A percentile compares a stretch with the other conserved stretches of the same genome.
Evolutionary conservation across 1,140 invertebrate species (phyloP).

Genomic region (Contarinia nasturtii): DNA sequence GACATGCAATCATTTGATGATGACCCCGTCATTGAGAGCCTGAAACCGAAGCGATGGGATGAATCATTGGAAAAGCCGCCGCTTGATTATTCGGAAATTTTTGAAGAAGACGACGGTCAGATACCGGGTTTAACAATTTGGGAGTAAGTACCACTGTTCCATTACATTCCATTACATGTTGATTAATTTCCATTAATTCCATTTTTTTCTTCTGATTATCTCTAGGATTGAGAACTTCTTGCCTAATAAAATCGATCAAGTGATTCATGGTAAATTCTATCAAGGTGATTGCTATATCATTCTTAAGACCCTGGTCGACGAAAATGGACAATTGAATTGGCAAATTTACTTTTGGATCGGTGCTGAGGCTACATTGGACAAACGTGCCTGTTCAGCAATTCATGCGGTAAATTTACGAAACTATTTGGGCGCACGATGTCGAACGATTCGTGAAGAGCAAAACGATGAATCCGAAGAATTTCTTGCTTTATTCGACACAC

Average conservation of each 20-base stretch:
- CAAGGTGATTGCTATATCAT: conserved; percentile 99
- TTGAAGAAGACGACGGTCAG: conserved; percentile 93
- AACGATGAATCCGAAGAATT: conserved; percentile 93
- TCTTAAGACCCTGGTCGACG: conserved; percentile 76
- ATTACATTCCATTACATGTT: no score
- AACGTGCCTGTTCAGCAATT: conserved; percentile 95
- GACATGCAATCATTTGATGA: conserved; percentile 6
- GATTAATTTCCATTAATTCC: no score
- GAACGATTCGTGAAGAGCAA: conserved; percentile 97
- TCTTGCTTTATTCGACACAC: conserved; percentile 74
- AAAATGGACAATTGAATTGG: conserved; percentile 73
- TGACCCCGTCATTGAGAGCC: conserved; percentile 11
- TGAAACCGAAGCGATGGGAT: conserved; percentile 74
- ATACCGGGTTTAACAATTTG: conserved; percentile 73
- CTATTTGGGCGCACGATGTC: conserved; percentile 80
- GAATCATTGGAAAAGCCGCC: conserved; percentile 88
- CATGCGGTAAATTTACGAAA: conserved; percentile 97
- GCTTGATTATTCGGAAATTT: conserved; percentile 97
- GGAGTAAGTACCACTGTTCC: no score
- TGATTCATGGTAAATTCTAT: conserved; percentile 93
- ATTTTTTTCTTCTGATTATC: no score
- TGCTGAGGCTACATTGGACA: conserved; percentile 86
- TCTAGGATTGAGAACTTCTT: conserved; percentile 98
- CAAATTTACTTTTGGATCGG: conserved; percentile 99
- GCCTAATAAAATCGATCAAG: conserved; percentile 81